phyloP scores from a whole-genome alignment of 2,797 vertebrate genomes.

The Galagoides demidoff region DNA sequence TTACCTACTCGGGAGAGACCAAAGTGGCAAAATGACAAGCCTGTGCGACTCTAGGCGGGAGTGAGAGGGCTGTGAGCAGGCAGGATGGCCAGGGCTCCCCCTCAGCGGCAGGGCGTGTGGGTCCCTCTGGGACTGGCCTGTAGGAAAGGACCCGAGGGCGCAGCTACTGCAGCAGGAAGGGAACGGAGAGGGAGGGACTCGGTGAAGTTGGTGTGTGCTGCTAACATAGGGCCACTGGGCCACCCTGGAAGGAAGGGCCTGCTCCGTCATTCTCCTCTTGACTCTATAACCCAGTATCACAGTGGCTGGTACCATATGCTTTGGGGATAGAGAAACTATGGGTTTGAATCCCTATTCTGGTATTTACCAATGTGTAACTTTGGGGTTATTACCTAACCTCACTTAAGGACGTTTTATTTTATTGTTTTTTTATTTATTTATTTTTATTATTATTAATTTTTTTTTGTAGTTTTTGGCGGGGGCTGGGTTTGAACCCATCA shows the following conservation, averaged over 20 bases:
- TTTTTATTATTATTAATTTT: too few relatives aligned
- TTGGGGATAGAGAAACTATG: neutral
- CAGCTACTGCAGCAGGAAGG: neutral
- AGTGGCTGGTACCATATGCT: neutral
- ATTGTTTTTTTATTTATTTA: too few relatives aligned
- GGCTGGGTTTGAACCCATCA: too few relatives aligned
- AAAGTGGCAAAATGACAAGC: conserved; percentile 38
- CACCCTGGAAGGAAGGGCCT: neutral
- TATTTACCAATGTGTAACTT: neutral
- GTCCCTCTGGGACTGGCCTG: neutral
- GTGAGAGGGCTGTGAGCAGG: neutral
- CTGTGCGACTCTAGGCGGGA: neutral
- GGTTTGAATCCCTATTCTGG: neutral
- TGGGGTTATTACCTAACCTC: neutral
- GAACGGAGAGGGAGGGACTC: neutral
- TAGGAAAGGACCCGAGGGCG: neutral
- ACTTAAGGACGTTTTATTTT: neutral
- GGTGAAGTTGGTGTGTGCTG: neutral
- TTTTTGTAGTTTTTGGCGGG: too few relatives aligned
- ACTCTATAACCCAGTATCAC: neutral
- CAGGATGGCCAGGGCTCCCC: neutral
- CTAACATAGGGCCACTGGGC: neutral
- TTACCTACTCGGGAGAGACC: conserved; percentile 47
- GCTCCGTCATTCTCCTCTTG: neutral
- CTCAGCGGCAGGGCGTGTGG: rapidly evolving